Evolutionary conservation across 2,113 vertebrate species (phyloP).

Genomic region (Sigmodon hispidus): DNA sequence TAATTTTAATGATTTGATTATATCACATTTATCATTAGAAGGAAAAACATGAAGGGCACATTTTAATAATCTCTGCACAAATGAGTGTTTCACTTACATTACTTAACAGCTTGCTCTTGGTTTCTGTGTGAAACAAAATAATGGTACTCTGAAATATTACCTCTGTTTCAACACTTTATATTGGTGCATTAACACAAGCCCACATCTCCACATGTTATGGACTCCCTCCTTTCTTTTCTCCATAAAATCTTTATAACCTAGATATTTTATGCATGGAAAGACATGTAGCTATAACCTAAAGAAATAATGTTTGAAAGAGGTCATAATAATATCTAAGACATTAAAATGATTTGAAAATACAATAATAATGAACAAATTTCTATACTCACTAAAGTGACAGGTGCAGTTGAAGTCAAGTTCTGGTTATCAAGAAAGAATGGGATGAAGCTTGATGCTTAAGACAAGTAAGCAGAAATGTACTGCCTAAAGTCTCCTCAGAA

Average conservation of each 20-base stretch:
- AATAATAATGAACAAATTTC: conserved; percentile 68
- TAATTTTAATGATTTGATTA: conserved; percentile 75
- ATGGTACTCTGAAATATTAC: conserved; percentile 64
- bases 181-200: conserved; percentile 48
- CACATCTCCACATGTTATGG: conserved; percentile 23
- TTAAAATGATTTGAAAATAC: conserved; percentile 71
- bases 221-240: conserved; percentile 32
- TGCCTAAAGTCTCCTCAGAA: conserved; percentile 67
- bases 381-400: conserved; percentile 65
- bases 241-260: conserved; percentile 11
- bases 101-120: conserved; percentile 72
- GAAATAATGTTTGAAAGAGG: conserved; percentile 63
- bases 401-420: conserved; percentile 78
- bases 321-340: conserved; percentile 13
- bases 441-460: conserved; percentile 70
- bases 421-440: conserved; percentile 73
- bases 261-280: conserved; percentile 58
- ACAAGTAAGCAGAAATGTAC: conserved; percentile 72
- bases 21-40: conserved; percentile 76
- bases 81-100: conserved; percentile 71
- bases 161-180: conserved; percentile 51
- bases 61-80: conserved; percentile 80
- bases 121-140: conserved; percentile 66
- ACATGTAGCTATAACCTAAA: conserved; percentile 57
- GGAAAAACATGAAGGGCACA: conserved; percentile 73